phyloP scores from a whole-genome alignment of 2,797 vertebrate species.

The Tinamus major region DNA sequence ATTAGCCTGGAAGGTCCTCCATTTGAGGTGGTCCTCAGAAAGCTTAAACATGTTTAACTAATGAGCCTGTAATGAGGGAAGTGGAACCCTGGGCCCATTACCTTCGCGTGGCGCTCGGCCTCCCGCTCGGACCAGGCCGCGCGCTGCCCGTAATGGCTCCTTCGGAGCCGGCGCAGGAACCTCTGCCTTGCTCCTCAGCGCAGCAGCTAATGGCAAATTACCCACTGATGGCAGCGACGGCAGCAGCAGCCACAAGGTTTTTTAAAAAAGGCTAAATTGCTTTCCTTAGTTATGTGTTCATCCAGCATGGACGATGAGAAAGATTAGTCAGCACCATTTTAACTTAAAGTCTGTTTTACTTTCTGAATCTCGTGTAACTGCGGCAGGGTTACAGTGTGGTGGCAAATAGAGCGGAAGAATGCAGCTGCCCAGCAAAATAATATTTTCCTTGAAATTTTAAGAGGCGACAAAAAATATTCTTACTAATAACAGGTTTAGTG shows the following conservation, averaged over 20 bases:
- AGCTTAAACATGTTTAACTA: neutral
- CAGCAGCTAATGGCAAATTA: neutral
- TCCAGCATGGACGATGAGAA: neutral
- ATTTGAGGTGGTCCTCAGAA: neutral
- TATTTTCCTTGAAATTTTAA: neutral
- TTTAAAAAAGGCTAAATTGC: neutral
- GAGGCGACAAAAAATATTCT: neutral
- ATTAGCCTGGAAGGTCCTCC: neutral
- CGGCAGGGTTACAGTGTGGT: neutral
- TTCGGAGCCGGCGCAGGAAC: fast-evolving
- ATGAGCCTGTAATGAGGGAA: neutral
- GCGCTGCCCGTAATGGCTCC: neutral
- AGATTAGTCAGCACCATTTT: neutral
- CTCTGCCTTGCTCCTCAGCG: neutral
- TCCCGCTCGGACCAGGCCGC: fast-evolving
- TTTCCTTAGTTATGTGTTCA: neutral
- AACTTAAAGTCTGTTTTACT: neutral
- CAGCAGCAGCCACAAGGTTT: neutral
- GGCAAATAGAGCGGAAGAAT: neutral
- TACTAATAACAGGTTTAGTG: neutral
- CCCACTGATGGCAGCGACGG: neutral
- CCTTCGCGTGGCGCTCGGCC: neutral
- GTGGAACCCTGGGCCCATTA: neutral
- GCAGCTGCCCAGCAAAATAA: neutral
- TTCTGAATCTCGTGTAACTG: neutral